phyloP scores from a whole-genome alignment of 2,888 invertebrate genomes.

The Perizoma flavofasciatum region DNA sequence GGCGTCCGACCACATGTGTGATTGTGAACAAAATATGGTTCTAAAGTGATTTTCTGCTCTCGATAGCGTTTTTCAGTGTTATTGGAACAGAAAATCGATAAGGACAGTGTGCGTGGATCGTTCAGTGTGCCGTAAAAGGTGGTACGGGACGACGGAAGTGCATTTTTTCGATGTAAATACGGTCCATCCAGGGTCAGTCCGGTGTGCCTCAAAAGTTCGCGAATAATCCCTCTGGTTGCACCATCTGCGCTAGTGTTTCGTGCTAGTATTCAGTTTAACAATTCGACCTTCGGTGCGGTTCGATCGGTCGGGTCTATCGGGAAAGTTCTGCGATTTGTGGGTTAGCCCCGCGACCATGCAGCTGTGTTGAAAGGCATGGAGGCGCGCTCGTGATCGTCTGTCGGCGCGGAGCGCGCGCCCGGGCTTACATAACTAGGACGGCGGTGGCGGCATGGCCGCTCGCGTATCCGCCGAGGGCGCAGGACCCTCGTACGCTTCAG shows the following conservation, averaged over 20 bases:
- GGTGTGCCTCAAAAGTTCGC: conserved; percentile 73
- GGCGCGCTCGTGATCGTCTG: conserved; percentile 83
- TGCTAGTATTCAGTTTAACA: conserved; percentile 57
- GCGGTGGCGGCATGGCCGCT: conserved; percentile 83
- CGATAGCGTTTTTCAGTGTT: conserved; percentile 63
- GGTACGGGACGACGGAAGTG: conserved; percentile 77
- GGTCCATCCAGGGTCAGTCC: conserved; percentile 78
- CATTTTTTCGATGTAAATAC: conserved; percentile 83
- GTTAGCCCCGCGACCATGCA: conserved; percentile 77
- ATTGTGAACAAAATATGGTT: conserved; percentile 81
- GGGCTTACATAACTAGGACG: conserved; percentile 79
- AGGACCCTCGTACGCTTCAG: conserved; percentile 89
- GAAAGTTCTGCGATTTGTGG: conserved; percentile 64
- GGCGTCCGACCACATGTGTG: conserved; percentile 88
- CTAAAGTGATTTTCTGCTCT: conserved; percentile 70
- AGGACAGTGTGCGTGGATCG: conserved; percentile 65
- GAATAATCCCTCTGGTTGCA: conserved; percentile 63
- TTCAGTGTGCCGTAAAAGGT: conserved; percentile 68
- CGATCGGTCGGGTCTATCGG: conserved; percentile 61
- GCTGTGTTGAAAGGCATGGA: conserved; percentile 80
- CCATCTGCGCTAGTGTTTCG: conserved; percentile 53
- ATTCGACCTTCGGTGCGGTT: conserved; percentile 67
- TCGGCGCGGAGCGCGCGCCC: conserved; percentile 83
- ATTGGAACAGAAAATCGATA: conserved; percentile 60
- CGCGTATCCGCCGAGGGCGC: conserved; percentile 80